These are phyloP conservation scores for Pimpla rufipes DNA, from an alignment of 2,888 invertebrate genomes.

Conservation along the genomic window DNA sequence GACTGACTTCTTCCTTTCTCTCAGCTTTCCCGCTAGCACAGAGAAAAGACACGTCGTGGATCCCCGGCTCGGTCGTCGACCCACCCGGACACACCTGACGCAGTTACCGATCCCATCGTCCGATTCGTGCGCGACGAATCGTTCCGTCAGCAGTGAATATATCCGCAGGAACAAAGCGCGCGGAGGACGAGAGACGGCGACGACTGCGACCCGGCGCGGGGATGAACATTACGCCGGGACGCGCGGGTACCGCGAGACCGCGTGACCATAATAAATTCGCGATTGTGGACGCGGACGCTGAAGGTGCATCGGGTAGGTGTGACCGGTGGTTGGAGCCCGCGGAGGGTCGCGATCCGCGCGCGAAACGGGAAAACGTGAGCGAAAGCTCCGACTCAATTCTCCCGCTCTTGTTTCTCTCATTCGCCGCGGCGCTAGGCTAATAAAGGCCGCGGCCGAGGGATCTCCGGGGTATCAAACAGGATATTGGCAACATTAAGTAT, in stretches of 20 bases:
- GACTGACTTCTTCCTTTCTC: not conserved
- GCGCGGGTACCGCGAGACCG: constrained; percentile 35
- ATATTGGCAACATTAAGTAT: constrained; percentile 83
- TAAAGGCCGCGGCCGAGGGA: constrained; percentile 71
- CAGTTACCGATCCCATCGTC: constrained; percentile 60
- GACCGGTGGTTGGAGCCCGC: constrained; percentile 19
- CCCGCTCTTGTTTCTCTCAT: not conserved
- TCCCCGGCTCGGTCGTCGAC: constrained; percentile 53
- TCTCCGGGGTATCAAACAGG: constrained; percentile 75
- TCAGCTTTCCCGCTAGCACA: not conserved
- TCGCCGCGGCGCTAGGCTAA: constrained; percentile 59
- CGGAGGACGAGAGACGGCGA: constrained; percentile 21
- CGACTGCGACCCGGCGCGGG: constrained; percentile 22
- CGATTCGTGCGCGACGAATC: constrained; percentile 70
- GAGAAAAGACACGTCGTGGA: constrained; percentile 1
- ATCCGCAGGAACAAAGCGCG: constrained; percentile 14
- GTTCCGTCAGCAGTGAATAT: constrained; percentile 22
- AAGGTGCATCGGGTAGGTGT: constrained; percentile 53
- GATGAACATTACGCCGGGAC: constrained; percentile 4
- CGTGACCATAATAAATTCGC: constrained; percentile 67
- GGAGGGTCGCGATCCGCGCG: constrained; percentile 22
- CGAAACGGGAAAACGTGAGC: constrained; percentile 55
- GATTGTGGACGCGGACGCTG: constrained; percentile 41
- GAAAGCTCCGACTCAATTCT: not conserved
- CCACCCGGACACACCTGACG: constrained; percentile 71